Conservation (phyloP, 2,888 invertebrate genomes). For the Baronia brevicornis region DNA sequence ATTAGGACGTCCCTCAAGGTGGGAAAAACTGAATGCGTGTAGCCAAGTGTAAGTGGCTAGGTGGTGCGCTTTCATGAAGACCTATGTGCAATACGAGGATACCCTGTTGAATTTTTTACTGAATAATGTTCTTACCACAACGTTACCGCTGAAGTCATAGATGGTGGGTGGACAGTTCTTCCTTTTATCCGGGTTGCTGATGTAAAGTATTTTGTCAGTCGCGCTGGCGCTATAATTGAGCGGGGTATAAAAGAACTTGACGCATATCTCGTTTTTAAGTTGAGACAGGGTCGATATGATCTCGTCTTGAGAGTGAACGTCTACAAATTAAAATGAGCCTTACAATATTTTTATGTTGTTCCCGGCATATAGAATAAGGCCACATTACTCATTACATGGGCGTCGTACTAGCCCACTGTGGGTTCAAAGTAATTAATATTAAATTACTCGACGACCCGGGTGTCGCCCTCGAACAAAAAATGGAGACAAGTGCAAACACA, state of each 20-base stretch:
- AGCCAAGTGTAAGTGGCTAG: not conserved
- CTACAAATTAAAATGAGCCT: slow-evolving; percentile 24
- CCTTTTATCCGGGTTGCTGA: slow-evolving; percentile 45
- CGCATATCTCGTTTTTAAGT: slow-evolving; percentile 45
- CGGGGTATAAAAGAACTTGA: slow-evolving; percentile 52
- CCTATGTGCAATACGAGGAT: not conserved
- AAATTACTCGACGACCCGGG: no score
- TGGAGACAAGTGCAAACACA: no score
- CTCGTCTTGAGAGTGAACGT: slow-evolving; percentile 50
- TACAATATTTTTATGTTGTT: no score
- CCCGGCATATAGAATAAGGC: no score
- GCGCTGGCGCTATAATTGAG: slow-evolving; percentile 25
- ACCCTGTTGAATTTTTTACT: not conserved
- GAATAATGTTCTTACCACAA: slow-evolving; percentile 38
- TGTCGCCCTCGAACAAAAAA: no score
- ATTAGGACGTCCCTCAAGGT: no score
- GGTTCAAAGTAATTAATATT: no score
- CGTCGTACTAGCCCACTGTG: no score
- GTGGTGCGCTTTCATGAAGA: no score
- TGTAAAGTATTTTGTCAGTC: slow-evolving; percentile 33
- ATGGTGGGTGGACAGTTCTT: slow-evolving; percentile 36
- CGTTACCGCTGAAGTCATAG: slow-evolving; percentile 32
- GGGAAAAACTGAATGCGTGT: not conserved
- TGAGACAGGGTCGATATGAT: slow-evolving; percentile 34
- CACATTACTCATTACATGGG: no score